Evolutionary conservation across 2,888 invertebrate genomes (phyloP).

Genomic region (Cremastinae sp.): DNA sequence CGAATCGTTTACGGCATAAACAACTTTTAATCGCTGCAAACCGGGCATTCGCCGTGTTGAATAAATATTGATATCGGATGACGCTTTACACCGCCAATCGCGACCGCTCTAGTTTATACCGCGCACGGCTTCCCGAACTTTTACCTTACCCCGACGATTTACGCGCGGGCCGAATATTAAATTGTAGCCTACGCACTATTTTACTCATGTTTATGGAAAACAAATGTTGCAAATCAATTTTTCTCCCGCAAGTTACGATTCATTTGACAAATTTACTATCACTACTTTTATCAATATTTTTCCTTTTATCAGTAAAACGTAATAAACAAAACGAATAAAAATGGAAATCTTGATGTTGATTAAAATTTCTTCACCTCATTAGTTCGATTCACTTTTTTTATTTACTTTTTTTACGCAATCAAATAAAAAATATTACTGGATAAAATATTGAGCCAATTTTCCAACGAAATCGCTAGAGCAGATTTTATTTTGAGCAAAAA

Average conservation of each 20-base stretch:
- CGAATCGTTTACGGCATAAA: conserved; percentile 75
- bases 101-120: conserved; percentile 65
- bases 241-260: not conserved
- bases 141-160: conserved; percentile 53
- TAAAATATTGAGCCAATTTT: too few species aligned
- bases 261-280: not conserved
- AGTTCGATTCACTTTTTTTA: too few species aligned
- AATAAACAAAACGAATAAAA: too few species aligned
- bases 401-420: too few species aligned
- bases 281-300: too few species aligned
- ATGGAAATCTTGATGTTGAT: too few species aligned
- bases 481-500: too few species aligned
- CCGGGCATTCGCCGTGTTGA: conserved; percentile 75
- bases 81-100: conserved; percentile 74
- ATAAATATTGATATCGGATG: conserved; percentile 78
- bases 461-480: too few species aligned
- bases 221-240: conserved; percentile 2
- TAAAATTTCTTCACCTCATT: too few species aligned
- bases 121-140: conserved; percentile 66
- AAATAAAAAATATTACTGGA: too few species aligned
- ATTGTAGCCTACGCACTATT: conserved; percentile 23
- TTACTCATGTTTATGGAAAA: conserved; percentile 9
- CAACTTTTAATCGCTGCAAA: conserved; percentile 76
- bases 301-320: too few species aligned
- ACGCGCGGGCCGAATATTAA: conserved; percentile 13